These are phyloP conservation scores for Bombylius major DNA, from an alignment of 2,888 invertebrate genomes.

Conservation along the genomic window DNA sequence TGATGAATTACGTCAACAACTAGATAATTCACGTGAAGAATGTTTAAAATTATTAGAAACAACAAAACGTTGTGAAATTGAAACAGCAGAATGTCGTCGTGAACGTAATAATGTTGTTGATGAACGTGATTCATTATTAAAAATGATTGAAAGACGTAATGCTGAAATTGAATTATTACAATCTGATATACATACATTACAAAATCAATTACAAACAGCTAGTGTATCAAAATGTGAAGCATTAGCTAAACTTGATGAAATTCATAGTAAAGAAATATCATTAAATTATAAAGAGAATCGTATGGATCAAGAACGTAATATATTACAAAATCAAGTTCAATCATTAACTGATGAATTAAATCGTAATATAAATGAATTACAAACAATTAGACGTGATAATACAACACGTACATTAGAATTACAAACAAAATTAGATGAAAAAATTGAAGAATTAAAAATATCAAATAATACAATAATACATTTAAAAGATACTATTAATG, in stretches of 20 bases:
- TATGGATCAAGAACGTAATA: slow-evolving; percentile 65
- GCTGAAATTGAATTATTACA: slow-evolving; percentile 60
- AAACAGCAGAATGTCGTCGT: slow-evolving; percentile 51
- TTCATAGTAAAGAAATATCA: slow-evolving; percentile 64
- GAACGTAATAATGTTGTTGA: slow-evolving; percentile 58
- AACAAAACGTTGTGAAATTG: slow-evolving; percentile 50
- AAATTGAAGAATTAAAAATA: slow-evolving; percentile 64
- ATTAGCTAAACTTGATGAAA: slow-evolving; percentile 63
- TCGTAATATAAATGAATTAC: slow-evolving; percentile 62
- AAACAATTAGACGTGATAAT: slow-evolving; percentile 62
- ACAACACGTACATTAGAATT: slow-evolving; percentile 49
- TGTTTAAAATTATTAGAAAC: slow-evolving; percentile 50
- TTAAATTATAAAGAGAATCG: slow-evolving; percentile 72
- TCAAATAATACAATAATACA: slow-evolving; percentile 55
- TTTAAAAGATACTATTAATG: slow-evolving; percentile 55
- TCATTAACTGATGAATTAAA: slow-evolving; percentile 66
- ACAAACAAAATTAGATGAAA: slow-evolving; percentile 65
- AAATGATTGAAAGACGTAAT: slow-evolving; percentile 58
- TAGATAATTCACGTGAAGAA: slow-evolving; percentile 49
- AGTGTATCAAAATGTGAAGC: slow-evolving; percentile 76
- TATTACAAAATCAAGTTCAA: slow-evolving; percentile 66
- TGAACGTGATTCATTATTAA: slow-evolving; percentile 60
- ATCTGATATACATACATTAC: slow-evolving; percentile 52
- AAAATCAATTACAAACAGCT: slow-evolving; percentile 61
- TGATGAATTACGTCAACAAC: slow-evolving; percentile 49